A percentile compares a stretch with the other conserved stretches of the same genome.
phyloP scores from a whole-genome alignment of 2,797 vertebrate genomes.

The Antennarius maculatus region DNA sequence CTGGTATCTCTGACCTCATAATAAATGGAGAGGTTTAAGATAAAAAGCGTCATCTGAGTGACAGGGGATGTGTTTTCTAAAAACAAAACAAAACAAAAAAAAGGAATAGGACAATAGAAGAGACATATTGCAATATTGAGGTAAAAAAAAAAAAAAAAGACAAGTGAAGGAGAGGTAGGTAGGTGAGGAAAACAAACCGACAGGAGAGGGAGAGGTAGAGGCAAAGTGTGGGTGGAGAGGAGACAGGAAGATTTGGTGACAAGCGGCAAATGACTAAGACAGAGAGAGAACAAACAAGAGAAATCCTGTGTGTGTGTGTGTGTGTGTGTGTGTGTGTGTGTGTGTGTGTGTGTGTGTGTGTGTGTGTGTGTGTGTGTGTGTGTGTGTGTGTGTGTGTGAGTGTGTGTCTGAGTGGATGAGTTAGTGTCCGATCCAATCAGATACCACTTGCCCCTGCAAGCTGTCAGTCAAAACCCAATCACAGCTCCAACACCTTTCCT shows the following conservation, averaged over 20 bases:
- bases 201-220: conserved; percentile 37
- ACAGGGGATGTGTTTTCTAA: conserved; percentile 8
- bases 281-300: conserved; percentile 48
- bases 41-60: conserved; percentile 23
- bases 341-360: conserved; percentile 34
- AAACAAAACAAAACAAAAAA: conserved; percentile 5
- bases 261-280: conserved; percentile 59
- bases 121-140: conserved; percentile 6
- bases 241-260: conserved; percentile 63
- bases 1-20: conserved; percentile 14
- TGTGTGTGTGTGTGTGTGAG: conserved; percentile 13
- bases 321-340: conserved; percentile 12
- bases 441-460: conserved; percentile 47
- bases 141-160: conserved; percentile 13
- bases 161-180: conserved; percentile 12
- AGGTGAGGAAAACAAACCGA: conserved; percentile 51
- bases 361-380: conserved; percentile 24
- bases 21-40: conserved; percentile 11
- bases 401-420: conserved; percentile 53
- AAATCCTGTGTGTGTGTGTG: conserved; percentile 17
- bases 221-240: conserved; percentile 47
- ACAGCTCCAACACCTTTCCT: conserved; percentile 45
- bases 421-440: conserved; percentile 64
- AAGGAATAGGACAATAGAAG: not conserved
- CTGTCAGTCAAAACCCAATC: conserved; percentile 75